Conservation (phyloP, 2,888 invertebrate species). For the Acleris laterana region DNA sequence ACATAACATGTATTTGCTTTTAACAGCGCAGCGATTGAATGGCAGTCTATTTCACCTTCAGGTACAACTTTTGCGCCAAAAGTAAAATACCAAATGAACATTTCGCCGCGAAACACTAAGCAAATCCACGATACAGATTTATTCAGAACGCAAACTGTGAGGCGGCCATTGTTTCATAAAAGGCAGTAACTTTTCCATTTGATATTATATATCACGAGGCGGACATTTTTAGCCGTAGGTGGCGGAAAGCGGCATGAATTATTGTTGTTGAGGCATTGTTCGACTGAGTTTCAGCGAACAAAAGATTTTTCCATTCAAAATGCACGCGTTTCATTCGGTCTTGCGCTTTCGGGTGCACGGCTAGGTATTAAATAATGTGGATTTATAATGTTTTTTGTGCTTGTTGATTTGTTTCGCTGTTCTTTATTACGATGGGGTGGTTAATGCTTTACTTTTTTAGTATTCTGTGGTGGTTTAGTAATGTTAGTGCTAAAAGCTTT, state of each 20-base stretch:
- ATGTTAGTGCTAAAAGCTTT: too few relatives aligned
- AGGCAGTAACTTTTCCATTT: slow-evolving; percentile 80
- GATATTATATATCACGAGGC: slow-evolving; percentile 81
- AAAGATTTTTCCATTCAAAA: slow-evolving; percentile 83
- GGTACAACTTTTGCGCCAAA: slow-evolving; percentile 56
- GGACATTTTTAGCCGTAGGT: slow-evolving; percentile 84
- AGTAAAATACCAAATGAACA: slow-evolving; percentile 34
- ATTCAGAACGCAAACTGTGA: slow-evolving; percentile 62
- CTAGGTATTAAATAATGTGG: slow-evolving; percentile 72
- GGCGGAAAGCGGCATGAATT: slow-evolving; percentile 83
- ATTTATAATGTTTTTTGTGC: slow-evolving; percentile 12
- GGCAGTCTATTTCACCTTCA: too few relatives aligned
- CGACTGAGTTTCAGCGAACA: slow-evolving; percentile 76
- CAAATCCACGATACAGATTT: slow-evolving; percentile 52
- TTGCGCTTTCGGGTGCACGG: slow-evolving; percentile 80
- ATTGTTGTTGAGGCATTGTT: slow-evolving; percentile 83
- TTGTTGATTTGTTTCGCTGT: too few relatives aligned
- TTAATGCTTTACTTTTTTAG: too few relatives aligned
- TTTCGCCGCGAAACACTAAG: slow-evolving; percentile 44
- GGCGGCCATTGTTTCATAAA: slow-evolving; percentile 78
- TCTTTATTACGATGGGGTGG: too few relatives aligned
- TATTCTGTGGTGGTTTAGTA: too few relatives aligned
- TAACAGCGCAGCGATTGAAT: too few relatives aligned
- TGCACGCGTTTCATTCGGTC: slow-evolving; percentile 84
- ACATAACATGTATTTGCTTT: too few relatives aligned